Base-by-base conservation (phyloP, 2,888 invertebrate species). In the Drosophila neotestacea region DNA sequence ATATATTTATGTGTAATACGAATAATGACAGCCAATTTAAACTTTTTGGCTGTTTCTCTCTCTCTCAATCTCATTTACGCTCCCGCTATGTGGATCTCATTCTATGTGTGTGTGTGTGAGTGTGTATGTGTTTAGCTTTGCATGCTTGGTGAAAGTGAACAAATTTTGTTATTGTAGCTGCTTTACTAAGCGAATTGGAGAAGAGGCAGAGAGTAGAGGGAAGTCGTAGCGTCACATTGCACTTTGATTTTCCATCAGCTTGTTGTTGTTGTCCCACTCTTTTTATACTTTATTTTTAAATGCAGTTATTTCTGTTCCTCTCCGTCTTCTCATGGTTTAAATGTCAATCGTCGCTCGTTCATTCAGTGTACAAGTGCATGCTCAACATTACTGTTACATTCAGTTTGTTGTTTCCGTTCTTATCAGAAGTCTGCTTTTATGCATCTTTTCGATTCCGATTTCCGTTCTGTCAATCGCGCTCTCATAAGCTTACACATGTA, bases 131-230 rank as follows among this genome's bases (percentile, higher is more conserved):
- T 50, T 47, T 59, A 30, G 68, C 42, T 64, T 58, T 63, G 76
- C 62, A 61, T 70, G 72, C 72, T 69, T 76, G 86, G 88, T 87
- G 85, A 85, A 85, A 85, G 85, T 85, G 85, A 87, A 80, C 71
- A 51, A 76, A 71, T 64, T 69, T 66, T 70, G 60, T 42, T 73
- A 52, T 42, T 73, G 60, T 58, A 13, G 44, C 47, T 32, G 13
- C 38, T 44, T 44, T 32, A 41, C 58, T 30, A 44, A 27, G 16
- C 51, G 28, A 46, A 36, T n/a, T 11, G 11, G 27, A 27, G 22
- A 56, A 13, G 28, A 16, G 27, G 42, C 22, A 41, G 7, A 34
- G 32, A 6, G 32, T 9, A 6, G 47, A 32, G 55, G 4, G 27
- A 41, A 46, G 44, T 32, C 30, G 48, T 58, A 27, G 48, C 61